A percentile compares a stretch with the other conserved stretches of the same genome.
Evolutionary conservation across 1,140 invertebrate species (phyloP).

Genomic region (Cotesia vestalis): DNA sequence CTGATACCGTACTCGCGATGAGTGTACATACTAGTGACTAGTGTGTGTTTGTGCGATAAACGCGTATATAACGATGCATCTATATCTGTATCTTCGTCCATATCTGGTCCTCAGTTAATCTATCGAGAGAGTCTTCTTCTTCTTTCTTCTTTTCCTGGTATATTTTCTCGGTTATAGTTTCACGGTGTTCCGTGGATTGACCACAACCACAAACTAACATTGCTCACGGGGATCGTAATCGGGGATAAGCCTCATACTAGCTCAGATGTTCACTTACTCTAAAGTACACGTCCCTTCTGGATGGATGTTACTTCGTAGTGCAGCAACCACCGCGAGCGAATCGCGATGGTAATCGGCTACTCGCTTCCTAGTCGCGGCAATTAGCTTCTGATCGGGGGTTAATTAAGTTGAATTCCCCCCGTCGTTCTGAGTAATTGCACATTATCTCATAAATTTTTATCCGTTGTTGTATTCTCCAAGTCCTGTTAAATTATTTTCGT

Average conservation of each 20-base stretch:
- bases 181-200: slow-evolving; percentile 22
- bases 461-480: no score
- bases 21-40: neutral
- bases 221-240: slow-evolving; percentile 18
- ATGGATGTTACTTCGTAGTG: neutral
- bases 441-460: slow-evolving; percentile 17
- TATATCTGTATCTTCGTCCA: no score
- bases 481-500: no score
- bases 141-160: no score
- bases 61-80: neutral
- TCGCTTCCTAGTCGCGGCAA: slow-evolving; percentile 31
- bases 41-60: slow-evolving; percentile 18
- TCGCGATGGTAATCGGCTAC: slow-evolving; percentile 29
- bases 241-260: no score
- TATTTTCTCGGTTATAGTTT: neutral
- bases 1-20: slow-evolving; percentile 18
- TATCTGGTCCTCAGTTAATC: no score
- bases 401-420: slow-evolving; percentile 28
- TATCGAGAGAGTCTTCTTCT: no score
- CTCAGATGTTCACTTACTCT: neutral
- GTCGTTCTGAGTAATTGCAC: slow-evolving; percentile 27
- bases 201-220: slow-evolving; percentile 1
- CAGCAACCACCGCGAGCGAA: slow-evolving; percentile 19
- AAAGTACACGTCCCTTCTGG: slow-evolving; percentile 21
- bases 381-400: slow-evolving; percentile 34